phyloP scores from a whole-genome alignment of 2,797 vertebrate species.

The Coregonus suidteri region DNA sequence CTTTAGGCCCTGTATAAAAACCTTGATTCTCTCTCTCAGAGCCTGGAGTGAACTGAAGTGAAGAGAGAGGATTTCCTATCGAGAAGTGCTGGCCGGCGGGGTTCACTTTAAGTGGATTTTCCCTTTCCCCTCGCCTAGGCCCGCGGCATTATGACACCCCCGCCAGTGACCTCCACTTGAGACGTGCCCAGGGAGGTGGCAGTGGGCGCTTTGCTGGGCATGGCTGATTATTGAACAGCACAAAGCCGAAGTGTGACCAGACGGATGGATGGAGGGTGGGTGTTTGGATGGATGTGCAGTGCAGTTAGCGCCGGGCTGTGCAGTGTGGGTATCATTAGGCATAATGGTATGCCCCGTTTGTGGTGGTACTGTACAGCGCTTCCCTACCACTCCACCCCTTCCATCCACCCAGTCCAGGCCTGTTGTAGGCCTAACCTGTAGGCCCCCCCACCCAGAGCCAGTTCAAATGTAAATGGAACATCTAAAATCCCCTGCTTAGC shows the following conservation, averaged over 20 bases:
- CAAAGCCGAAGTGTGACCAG: constrained; percentile 50
- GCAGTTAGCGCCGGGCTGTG: constrained; percentile 8
- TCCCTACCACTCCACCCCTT: neutral
- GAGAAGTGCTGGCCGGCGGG: constrained; percentile 58
- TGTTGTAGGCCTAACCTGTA: constrained; percentile 18
- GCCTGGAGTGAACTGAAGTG: constrained; percentile 27
- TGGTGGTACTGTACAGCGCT: neutral
- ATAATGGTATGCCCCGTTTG: neutral
- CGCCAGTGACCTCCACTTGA: constrained; percentile 64
- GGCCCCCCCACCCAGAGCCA: constrained; percentile 45
- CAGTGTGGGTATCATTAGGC: neutral
- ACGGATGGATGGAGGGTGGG: constrained; percentile 31
- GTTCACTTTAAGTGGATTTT: constrained; percentile 76
- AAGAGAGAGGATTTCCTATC: constrained; percentile 52
- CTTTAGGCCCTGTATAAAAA: neutral
- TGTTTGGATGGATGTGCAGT: constrained; percentile 13
- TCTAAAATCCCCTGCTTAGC: constrained; percentile 82
- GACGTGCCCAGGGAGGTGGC: constrained; percentile 45
- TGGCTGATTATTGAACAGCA: constrained; percentile 42
- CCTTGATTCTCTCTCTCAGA: constrained; percentile 21
- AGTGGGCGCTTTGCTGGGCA: constrained; percentile 38
- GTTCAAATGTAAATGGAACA: constrained; percentile 85
- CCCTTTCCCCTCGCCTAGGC: constrained; percentile 49
- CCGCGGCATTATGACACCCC: constrained; percentile 68
- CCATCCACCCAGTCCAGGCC: neutral